These are phyloP conservation scores for Arvicanthis niloticus DNA, from an alignment of 2,113 vertebrate species.

Conservation along the genomic window DNA sequence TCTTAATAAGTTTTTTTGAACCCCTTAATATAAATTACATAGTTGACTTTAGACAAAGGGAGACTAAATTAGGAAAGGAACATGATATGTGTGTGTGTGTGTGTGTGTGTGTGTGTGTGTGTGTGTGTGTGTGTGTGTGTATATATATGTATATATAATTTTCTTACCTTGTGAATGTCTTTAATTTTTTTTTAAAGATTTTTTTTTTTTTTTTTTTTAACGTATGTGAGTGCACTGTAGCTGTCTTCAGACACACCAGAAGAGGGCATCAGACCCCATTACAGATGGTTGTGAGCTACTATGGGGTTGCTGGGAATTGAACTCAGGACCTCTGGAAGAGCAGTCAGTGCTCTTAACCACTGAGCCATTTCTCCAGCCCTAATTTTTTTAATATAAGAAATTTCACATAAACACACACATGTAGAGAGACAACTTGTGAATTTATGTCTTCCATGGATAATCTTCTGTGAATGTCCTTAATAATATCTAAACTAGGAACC, in stretches of 20 bases:
- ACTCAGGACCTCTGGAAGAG: no score
- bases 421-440: neutral
- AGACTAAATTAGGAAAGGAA: neutral
- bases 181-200: conserved; percentile 29
- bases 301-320: no score
- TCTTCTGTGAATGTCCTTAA: neutral
- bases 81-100: neutral
- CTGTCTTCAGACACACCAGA: no score
- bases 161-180: neutral
- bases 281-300: no score
- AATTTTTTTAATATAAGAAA: conserved; percentile 47
- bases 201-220: conserved; percentile 19
- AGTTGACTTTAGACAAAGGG: neutral
- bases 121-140: neutral
- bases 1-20: neutral
- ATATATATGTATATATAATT: neutral
- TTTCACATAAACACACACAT: neutral
- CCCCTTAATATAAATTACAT: neutral
- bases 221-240: no score
- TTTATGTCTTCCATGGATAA: neutral
- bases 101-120: neutral
- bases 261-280: no score
- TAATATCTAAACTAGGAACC: neutral
- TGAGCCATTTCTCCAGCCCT: neutral
- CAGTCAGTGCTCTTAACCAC: no score